Percentiles rank a stretch among this genome's conserved stretches.
phyloP scores from a whole-genome alignment of 64 coral and sea anemone species.

The Montipora cactus region DNA sequence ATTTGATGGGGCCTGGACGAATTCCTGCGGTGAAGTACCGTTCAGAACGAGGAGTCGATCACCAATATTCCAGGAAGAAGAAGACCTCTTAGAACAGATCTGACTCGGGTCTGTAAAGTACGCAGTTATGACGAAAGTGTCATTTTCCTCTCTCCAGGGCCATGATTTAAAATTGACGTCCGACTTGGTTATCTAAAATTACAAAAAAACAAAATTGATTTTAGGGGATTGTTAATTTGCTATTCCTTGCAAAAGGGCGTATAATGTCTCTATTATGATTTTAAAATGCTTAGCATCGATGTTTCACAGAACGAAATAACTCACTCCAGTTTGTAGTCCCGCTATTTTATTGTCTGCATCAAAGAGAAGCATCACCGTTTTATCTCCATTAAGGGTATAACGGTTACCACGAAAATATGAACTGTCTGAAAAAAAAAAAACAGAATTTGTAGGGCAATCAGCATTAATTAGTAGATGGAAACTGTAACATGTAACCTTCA shows the following conservation, averaged over 20 bases:
- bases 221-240: no score
- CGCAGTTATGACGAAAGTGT: conserved; percentile 72
- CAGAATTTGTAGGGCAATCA: no score
- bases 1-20: conserved; percentile 64
- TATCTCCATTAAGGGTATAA: conserved; percentile 29
- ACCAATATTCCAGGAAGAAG: conserved; percentile 51
- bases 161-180: background rate
- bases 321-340: conserved; percentile 60
- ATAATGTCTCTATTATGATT: no score
- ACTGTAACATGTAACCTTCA: no score
- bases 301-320: background rate
- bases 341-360: conserved; percentile 39
- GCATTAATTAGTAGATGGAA: no score
- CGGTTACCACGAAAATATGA: conserved; percentile 51
- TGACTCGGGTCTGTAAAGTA: conserved; percentile 83
- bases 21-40: conserved; percentile 28
- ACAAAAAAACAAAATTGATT: background rate
- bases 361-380: conserved; percentile 56
- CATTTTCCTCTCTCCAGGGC: conserved; percentile 66
- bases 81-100: conserved; percentile 24
- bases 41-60: conserved; percentile 78
- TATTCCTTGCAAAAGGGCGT: no score
- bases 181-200: conserved; percentile 37
- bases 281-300: no score
- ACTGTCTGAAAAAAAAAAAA: conserved; percentile 14